A percentile compares a stretch with the other conserved stretches of the same genome.
phyloP scores from a whole-genome alignment of 2,888 invertebrate species.

The Agrochola litura region DNA sequence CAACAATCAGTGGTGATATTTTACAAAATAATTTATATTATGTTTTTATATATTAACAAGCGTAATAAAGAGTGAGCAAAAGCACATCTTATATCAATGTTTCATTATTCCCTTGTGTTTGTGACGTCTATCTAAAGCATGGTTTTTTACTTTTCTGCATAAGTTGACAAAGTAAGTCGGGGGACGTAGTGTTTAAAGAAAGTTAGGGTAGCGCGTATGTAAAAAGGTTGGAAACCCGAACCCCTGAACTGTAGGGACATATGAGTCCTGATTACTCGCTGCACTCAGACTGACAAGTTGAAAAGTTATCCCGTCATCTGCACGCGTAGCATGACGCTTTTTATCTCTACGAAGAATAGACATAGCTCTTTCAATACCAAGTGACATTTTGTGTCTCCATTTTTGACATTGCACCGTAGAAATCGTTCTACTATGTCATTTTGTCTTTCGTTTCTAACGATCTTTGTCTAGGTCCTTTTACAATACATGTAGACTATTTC shows the following conservation, averaged over 20 bases:
- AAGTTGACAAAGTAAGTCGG: neutral
- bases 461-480: no score
- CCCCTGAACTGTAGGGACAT: neutral
- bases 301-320: neutral
- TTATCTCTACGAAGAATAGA: no score
- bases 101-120: constrained; percentile 77
- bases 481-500: no score
- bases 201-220: neutral
- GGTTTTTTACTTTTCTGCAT: neutral
- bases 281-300: neutral
- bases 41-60: constrained; percentile 90
- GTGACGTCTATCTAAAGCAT: constrained; percentile 39
- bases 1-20: constrained; percentile 86
- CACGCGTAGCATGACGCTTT: no score
- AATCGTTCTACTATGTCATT: no score
- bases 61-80: constrained; percentile 90
- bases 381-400: no score
- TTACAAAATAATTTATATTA: constrained; percentile 89
- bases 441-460: no score
- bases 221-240: neutral
- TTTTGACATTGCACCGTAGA: no score
- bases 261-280: neutral
- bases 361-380: no score
- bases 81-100: constrained; percentile 87
- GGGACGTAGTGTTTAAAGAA: neutral